These are phyloP conservation scores for Drosophila acutilabella DNA, from an alignment of 2,888 invertebrate species.

Conservation along the genomic window DNA sequence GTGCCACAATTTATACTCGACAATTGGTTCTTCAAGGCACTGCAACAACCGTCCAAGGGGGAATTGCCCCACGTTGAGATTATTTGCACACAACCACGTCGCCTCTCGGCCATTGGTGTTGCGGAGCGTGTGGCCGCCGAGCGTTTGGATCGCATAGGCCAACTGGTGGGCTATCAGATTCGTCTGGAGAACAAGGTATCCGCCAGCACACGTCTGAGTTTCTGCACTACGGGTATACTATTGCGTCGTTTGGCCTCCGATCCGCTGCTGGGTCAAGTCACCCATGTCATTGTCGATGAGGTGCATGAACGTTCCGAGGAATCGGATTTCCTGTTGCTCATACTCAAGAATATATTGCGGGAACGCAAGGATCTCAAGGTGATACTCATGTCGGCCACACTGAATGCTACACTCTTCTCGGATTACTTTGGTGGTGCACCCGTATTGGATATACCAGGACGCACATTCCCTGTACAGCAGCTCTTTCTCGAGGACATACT, in stretches of 20 bases:
- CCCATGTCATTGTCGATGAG: conserved; percentile 95
- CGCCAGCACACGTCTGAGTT: conserved; percentile 91
- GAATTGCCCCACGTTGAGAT: conserved; percentile 91
- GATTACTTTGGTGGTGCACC: conserved; percentile 92
- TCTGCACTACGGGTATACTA: conserved; percentile 97
- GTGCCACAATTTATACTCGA: conserved; percentile 98
- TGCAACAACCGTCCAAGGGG: conserved; percentile 79
- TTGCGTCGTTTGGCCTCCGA: conserved; percentile 93
- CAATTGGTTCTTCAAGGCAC: conserved; percentile 88
- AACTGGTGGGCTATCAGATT: conserved; percentile 89
- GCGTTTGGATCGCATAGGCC: conserved; percentile 88
- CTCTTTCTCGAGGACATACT: conserved; percentile 93
- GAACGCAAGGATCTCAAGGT: conserved; percentile 91
- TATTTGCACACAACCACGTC: conserved; percentile 95
- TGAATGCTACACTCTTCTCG: conserved; percentile 94
- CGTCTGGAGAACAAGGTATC: conserved; percentile 92
- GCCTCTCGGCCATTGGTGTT: conserved; percentile 96
- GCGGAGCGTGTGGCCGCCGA: conserved; percentile 96
- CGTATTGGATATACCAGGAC: conserved; percentile 92
- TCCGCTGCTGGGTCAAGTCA: conserved; percentile 90
- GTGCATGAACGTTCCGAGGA: conserved; percentile 96
- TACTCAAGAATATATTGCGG: conserved; percentile 91
- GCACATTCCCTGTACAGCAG: conserved; percentile 94
- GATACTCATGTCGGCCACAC: conserved; percentile 96
- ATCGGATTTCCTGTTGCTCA: conserved; percentile 94